Percentiles rank a stretch among this genome's conserved stretches.
Conservation (phyloP, 1,140 invertebrate species). For the Sesamia nonagrioides region DNA sequence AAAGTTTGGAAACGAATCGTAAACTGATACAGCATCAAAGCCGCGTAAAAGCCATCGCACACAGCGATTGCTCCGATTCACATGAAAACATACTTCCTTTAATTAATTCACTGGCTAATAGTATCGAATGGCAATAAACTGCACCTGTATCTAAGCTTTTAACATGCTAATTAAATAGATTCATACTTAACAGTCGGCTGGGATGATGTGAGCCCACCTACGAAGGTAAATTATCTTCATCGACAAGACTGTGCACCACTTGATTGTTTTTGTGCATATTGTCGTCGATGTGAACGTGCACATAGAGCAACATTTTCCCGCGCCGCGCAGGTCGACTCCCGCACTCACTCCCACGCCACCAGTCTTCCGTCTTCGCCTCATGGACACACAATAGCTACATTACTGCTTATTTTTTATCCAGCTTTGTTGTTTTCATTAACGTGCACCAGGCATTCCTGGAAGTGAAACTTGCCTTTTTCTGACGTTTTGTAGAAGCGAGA, state of each 20-base stretch:
- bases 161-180: slow-evolving; percentile 36
- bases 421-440: slow-evolving; percentile 75
- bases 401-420: slow-evolving; percentile 79
- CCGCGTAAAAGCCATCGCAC: slow-evolving; percentile 47
- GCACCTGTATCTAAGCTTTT: slow-evolving; percentile 32
- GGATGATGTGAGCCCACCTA: slow-evolving; percentile 8
- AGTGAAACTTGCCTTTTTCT: slow-evolving; percentile 77
- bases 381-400: slow-evolving; percentile 79
- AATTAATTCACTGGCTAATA: slow-evolving; percentile 55
- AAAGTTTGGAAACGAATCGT: slow-evolving; percentile 54
- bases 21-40: slow-evolving; percentile 67
- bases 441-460: slow-evolving; percentile 76
- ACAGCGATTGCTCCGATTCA: slow-evolving; percentile 59
- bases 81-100: slow-evolving; percentile 53
- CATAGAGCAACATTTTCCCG: slow-evolving; percentile 77
- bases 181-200: slow-evolving; percentile 5
- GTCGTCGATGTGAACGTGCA: slow-evolving; percentile 70
- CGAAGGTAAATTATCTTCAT: not conserved
- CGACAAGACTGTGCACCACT: slow-evolving; percentile 5
- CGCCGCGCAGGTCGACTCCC: slow-evolving; percentile 67
- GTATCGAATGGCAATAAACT: slow-evolving; percentile 55
- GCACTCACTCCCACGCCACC: slow-evolving; percentile 73
- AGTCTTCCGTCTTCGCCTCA: slow-evolving; percentile 72
- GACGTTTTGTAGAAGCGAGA: slow-evolving; percentile 75
- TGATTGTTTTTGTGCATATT: slow-evolving; percentile 54